Evolutionary conservation across 2,888 invertebrate species (phyloP).

Genomic region (Zaprionus obscuricornis): DNA sequence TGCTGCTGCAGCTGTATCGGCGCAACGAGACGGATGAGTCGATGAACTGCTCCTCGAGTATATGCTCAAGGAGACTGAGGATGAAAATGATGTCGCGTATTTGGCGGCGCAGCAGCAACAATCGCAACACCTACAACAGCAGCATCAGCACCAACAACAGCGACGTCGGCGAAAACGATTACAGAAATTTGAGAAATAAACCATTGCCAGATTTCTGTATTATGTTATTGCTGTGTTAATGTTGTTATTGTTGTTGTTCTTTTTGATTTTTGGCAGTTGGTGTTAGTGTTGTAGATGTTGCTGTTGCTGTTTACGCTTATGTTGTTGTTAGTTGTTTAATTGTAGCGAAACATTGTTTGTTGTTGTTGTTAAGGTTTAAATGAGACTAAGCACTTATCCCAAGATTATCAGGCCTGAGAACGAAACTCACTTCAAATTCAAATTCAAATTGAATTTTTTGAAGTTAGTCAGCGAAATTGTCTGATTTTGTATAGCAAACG

Average conservation of each 20-base stretch:
- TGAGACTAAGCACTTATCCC: conserved; percentile 57
- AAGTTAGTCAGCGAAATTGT: too few relatives aligned
- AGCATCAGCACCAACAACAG: conserved; percentile 29
- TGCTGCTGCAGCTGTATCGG: conserved; percentile 20
- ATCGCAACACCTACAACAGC: conserved; percentile 16
- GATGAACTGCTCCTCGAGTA: conserved; percentile 76
- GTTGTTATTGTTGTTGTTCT: background rate
- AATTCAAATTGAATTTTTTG: too few relatives aligned
- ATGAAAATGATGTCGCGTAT: conserved; percentile 34
- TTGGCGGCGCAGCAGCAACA: conserved; percentile 30
- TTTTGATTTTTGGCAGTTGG: conserved; percentile 14
- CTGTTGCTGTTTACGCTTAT: conserved; percentile 69
- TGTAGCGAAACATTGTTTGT: conserved; percentile 76
- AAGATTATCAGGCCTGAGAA: conserved; percentile 35
- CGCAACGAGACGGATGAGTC: conserved; percentile 79
- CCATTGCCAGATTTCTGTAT: background rate
- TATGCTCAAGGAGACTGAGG: conserved; percentile 71
- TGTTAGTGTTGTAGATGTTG: conserved; percentile 32
- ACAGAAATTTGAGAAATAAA: conserved; percentile 27
- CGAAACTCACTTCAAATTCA: background rate
- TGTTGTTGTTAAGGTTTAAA: conserved; percentile 72
- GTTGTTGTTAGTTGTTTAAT: conserved; percentile 80
- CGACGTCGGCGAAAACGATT: conserved; percentile 21
- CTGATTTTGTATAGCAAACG: conserved; percentile 50
- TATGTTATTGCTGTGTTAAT: background rate